These are phyloP conservation scores for Rhagoletis pomonella DNA, from an alignment of 1,140 invertebrate genomes.

Conservation along the genomic window DNA sequence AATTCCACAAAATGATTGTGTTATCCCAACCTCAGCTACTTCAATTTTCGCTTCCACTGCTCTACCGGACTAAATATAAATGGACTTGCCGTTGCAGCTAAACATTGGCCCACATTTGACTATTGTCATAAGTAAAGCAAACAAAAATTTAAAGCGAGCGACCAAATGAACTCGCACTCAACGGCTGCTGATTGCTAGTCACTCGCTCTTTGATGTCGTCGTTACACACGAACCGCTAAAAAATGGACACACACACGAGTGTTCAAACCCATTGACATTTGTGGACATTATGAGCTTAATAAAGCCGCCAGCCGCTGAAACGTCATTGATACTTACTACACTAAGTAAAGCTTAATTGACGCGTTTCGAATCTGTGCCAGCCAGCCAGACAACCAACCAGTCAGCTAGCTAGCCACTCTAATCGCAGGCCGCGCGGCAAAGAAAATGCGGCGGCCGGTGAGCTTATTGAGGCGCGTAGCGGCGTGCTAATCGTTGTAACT, in stretches of 20 bases:
- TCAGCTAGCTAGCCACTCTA: no score
- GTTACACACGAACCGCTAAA: not conserved
- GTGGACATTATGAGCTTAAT: constrained; percentile 18
- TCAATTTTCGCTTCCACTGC: not conserved
- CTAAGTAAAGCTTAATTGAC: constrained; percentile 7
- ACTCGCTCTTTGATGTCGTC: not conserved
- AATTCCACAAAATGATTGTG: no score
- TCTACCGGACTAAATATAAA: not conserved
- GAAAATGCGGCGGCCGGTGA: not conserved
- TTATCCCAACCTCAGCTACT: not conserved
- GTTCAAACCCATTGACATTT: constrained; percentile 29
- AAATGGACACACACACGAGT: not conserved
- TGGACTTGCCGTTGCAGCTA: not conserved
- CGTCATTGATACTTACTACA: not conserved
- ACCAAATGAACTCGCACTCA: not conserved
- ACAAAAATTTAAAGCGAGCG: not conserved
- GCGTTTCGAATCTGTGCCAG: not conserved
- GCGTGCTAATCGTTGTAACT: not conserved
- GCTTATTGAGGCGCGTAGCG: not conserved
- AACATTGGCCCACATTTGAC: constrained; percentile 19
- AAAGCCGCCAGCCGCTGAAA: not conserved
- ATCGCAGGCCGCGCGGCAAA: no score
- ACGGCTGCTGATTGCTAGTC: not conserved
- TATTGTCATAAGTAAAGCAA: constrained; percentile 16
- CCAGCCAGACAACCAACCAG: not conserved